Base-by-base conservation (phyloP, 2,797 vertebrate genomes). In the Crenichthys baileyi region DNA sequence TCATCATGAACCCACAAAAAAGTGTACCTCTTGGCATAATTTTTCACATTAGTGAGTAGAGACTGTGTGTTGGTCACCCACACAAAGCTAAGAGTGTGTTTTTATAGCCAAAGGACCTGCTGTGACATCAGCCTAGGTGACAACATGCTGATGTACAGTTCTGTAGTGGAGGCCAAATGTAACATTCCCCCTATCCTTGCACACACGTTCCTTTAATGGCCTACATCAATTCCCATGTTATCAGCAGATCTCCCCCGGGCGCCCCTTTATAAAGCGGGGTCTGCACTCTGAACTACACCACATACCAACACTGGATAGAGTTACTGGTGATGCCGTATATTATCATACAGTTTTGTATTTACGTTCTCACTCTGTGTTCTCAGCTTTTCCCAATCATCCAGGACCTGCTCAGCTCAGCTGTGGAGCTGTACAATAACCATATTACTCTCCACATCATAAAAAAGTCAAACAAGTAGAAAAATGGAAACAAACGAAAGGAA, bases 51-150 rank as follows among this genome's bases (percentile, higher is more conserved):
- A 91, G 83, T 56, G 74, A 83, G 72, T 79, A 89, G 85, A 88
- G 88, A 90, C 87, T 41, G 68, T 61, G 71, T 0, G 7, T 78
- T 53, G 73, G 79, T 90, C 88, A 81, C 86, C 87, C 70, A 72
- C 84, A 77, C 76, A 84, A 77, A 77, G 80, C 81, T 72, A 76
- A 84, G 76, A 55, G 87, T 70, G 80, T 94, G 91, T 93, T 95
- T 94, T 90, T 86, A 81, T 92, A 92, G 92, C 93, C 85, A 46
- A 89, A 88, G 82, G 89, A 92, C 91, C 91, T 70, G 80, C 87
- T 83, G 91, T 93, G 92, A 94, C 90, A 93, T 93, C 93, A 94
- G 85, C 79, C 81, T 84, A 92, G 90, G 93, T 93, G 93, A 94
- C 93, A 94, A 92, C 90, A 90, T 85, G 89, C 90, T 94, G 92